phyloP scores from a whole-genome alignment of 2,888 invertebrate species.

The Yponomeuta evonymella region DNA sequence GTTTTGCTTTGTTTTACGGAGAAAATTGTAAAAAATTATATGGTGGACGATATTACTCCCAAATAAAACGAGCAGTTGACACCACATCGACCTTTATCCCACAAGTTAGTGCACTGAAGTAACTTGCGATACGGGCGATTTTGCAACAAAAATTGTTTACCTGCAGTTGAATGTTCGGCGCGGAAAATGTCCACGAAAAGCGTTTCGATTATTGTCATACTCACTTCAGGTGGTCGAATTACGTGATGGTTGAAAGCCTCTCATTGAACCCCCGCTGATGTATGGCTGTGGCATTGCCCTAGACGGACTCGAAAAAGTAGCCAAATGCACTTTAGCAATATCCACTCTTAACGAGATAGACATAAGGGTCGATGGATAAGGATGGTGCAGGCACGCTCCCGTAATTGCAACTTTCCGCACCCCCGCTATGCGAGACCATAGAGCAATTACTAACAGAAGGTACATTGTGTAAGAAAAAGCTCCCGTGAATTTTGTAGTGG shows the following conservation, averaged over 20 bases:
- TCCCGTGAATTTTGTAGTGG: too few species aligned
- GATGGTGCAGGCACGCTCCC: constrained; percentile 26
- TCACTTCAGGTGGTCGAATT: constrained; percentile 5
- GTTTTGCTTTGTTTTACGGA: too few species aligned
- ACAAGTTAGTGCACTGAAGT: too few species aligned
- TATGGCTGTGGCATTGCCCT: constrained; percentile 7
- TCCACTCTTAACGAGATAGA: background rate
- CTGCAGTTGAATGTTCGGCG: background rate
- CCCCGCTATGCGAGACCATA: constrained; percentile 13
- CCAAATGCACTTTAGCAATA: background rate
- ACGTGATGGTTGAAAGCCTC: background rate
- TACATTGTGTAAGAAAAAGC: too few species aligned
- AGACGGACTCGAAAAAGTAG: background rate
- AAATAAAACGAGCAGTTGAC: too few species aligned
- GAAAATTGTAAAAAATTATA: too few species aligned
- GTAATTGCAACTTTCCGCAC: constrained; percentile 40
- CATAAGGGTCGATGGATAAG: background rate
- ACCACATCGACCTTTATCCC: too few species aligned
- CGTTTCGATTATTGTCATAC: constrained; percentile 60
- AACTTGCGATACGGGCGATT: too few species aligned
- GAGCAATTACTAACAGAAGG: too few species aligned
- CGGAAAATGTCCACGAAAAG: constrained; percentile 37
- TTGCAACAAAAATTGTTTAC: background rate
- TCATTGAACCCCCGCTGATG: constrained; percentile 11
- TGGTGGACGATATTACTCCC: too few species aligned